Evolutionary conservation across 1,140 invertebrate genomes (phyloP), one percentile per base, ranked within the genome.

Genomic region (Phenacoccus solenopsis): DNA sequence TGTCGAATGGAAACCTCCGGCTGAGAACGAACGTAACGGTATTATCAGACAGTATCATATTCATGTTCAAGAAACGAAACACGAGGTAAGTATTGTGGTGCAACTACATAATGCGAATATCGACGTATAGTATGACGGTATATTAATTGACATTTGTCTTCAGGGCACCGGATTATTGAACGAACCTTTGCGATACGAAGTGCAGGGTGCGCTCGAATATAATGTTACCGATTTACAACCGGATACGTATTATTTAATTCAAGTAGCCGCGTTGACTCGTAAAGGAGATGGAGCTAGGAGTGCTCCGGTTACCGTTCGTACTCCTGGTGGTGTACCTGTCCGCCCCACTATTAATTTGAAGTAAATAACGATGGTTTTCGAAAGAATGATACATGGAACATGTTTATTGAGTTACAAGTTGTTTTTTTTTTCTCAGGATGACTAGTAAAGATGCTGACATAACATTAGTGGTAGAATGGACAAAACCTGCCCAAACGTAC

Each of bases 1-100:
- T 75, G 93, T 98, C 9, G 84, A 87, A 64, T 98, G 96, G 96
- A 88, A 90, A 76, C 89, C 92, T 0, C 96, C 96, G 0, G 83
- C 85, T 68, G 87, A 90, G 72, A 92, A 93, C 76, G 93, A 97
- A 74, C 88, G 90, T 71, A 95, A 98, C 79, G 96, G 96, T n/a
- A 88, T 98, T 68, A 97, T 98, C 73, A 85, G 94, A 30, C 95
- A 94, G 1, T 98, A 98, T 80, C 94, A 97, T 76, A 91, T 98
- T 68, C 92, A 96, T 78, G 89, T 95, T 1, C 93, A 96, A 79
- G 95, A 96, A 85, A 85, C 91, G 10, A 85, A 88, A 76, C 87
- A 92, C 76, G 88, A 91, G 84, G 90, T 92, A 77, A 76, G 75
- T 69, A 25, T 73, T 61, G 21, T 64, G n/a, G n/a, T n/a, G n/a